phyloP scores from a whole-genome alignment of 2,797 vertebrate genomes.

The Gymnodraco acuticeps region DNA sequence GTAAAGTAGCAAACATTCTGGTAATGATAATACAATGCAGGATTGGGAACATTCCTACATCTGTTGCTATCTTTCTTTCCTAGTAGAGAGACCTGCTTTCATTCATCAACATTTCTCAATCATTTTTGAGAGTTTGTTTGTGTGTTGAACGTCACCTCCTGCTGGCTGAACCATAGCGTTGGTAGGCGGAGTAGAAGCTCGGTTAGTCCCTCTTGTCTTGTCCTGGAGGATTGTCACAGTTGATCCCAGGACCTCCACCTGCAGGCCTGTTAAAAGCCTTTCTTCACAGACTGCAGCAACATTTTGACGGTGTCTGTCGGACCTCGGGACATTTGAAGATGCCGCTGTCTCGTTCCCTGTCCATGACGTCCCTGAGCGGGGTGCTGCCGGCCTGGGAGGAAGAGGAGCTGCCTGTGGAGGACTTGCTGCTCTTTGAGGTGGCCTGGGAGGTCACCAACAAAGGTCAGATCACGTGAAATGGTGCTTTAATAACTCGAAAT shows the following conservation, averaged over 20 bases:
- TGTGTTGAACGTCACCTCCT: constrained; percentile 14
- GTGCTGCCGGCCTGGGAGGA: constrained; percentile 90
- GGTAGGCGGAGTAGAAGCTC: constrained; percentile 43
- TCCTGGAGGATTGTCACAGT: constrained; percentile 15
- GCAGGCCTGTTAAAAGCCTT: constrained; percentile 8
- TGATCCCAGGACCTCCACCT: constrained; percentile 26
- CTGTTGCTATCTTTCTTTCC: background rate
- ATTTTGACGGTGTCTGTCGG: background rate
- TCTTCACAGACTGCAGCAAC: background rate
- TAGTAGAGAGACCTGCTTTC: background rate
- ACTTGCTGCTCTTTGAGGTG: constrained; percentile 94
- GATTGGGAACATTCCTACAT: background rate
- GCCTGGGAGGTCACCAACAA: constrained; percentile 98
- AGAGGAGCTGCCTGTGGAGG: constrained; percentile 89
- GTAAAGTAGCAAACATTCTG: background rate
- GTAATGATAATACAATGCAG: background rate
- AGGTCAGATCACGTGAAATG: constrained; percentile 82
- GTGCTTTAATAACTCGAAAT: background rate
- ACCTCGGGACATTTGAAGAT: constrained; percentile 70
- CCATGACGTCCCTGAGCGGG: constrained; percentile 93
- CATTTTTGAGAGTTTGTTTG: no score
- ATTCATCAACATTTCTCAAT: constrained; percentile 31
- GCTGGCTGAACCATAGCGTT: constrained; percentile 28
- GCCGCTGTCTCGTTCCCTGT: constrained; percentile 91
- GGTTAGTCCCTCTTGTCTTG: constrained; percentile 28